These are phyloP conservation scores for Zaprionus obscuricornis DNA, from an alignment of 2,888 invertebrate genomes.

Conservation along the genomic window DNA sequence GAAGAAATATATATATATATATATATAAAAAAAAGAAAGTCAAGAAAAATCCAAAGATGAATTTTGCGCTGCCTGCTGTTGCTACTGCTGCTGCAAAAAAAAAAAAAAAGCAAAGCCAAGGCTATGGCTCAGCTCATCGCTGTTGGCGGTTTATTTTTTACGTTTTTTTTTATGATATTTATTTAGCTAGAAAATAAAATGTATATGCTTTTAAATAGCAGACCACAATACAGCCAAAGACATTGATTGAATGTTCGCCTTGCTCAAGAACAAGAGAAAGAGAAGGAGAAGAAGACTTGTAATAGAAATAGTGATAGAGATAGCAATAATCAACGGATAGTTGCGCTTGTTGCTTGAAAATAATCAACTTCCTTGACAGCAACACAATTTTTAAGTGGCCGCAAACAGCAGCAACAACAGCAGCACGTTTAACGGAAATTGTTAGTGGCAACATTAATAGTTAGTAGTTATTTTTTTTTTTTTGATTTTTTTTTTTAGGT, in stretches of 20 bases:
- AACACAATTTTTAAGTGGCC: slow-evolving; percentile 32
- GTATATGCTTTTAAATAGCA: slow-evolving; percentile 40
- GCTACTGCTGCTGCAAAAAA: slow-evolving; percentile 34
- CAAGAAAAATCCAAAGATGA: slow-evolving; percentile 10
- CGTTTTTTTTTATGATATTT: slow-evolving; percentile 42
- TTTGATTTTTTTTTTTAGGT: slow-evolving; percentile 18
- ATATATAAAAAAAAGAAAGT: slow-evolving; percentile 6
- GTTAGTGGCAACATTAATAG: slow-evolving; percentile 34
- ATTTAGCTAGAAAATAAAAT: slow-evolving; percentile 58
- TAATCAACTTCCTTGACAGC: slow-evolving; percentile 56
- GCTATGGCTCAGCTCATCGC: too few species aligned
- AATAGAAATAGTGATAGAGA: background rate
- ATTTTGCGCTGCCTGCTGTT: slow-evolving; percentile 32
- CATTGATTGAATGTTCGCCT: slow-evolving; percentile 48
- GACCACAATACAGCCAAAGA: slow-evolving; percentile 23
- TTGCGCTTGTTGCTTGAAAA: slow-evolving; percentile 22
- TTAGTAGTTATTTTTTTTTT: slow-evolving; percentile 12
- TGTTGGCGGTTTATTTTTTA: slow-evolving; percentile 4
- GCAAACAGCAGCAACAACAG: slow-evolving; percentile 11
- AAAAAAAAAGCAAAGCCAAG: too few species aligned
- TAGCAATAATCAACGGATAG: slow-evolving; percentile 3
- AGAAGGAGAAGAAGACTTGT: background rate
- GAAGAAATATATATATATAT: too few species aligned
- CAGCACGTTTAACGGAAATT: slow-evolving; percentile 39
- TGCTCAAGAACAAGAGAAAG: too few species aligned